These are phyloP conservation scores for Nesogale talazaci DNA, from an alignment of 2,113 vertebrate species.

Conservation along the genomic window DNA sequence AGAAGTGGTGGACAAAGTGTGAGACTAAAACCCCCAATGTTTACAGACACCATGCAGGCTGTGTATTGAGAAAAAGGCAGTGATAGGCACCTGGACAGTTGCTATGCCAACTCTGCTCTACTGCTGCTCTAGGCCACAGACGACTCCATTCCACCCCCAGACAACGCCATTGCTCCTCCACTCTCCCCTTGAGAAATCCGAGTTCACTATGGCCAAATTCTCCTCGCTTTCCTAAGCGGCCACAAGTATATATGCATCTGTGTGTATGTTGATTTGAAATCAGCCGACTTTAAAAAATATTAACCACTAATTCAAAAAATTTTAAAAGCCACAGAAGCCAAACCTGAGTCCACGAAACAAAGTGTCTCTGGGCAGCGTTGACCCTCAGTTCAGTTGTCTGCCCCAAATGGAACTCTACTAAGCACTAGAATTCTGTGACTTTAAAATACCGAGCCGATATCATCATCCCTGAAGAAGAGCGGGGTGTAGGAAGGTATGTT, in stretches of 20 bases:
- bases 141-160: too few relatives aligned
- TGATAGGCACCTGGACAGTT: rapidly evolving
- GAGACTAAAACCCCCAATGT: neutral
- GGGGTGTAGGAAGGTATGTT: neutral
- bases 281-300: neutral
- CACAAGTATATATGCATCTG: neutral
- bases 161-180: too few relatives aligned
- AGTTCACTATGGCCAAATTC: neutral
- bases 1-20: neutral
- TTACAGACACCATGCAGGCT: neutral
- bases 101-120: neutral
- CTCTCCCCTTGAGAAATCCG: neutral
- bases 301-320: neutral
- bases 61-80: neutral
- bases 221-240: neutral
- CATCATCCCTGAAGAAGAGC: conserved; percentile 36
- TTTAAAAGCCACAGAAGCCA: neutral
- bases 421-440: neutral
- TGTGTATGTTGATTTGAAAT: conserved; percentile 5
- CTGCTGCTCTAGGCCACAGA: too few relatives aligned
- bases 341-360: neutral
- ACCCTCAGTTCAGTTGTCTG: neutral
- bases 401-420: neutral
- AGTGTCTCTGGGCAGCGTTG: neutral
- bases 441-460: neutral